phyloP scores from a whole-genome alignment of 2,888 invertebrate species.

The Drosophila mettleri region DNA sequence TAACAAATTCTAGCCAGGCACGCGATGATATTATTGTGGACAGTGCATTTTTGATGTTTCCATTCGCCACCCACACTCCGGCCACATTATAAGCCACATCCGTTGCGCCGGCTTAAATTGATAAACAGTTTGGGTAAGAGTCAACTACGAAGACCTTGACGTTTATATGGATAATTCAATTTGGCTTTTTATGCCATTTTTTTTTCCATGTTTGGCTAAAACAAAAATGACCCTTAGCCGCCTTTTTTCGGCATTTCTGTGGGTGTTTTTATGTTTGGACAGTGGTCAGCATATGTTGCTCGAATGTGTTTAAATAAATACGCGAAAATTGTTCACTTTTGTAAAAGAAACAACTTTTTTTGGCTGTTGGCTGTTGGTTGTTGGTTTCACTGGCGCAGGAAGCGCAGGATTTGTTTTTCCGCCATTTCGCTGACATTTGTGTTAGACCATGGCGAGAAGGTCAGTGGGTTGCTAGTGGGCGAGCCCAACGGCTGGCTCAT shows the following conservation, averaged over 20 bases:
- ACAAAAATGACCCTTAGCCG: conserved; percentile 69
- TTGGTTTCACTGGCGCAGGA: conserved; percentile 76
- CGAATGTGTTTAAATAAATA: conserved; percentile 79
- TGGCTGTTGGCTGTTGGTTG: conserved; percentile 13
- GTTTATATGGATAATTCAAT: conserved; percentile 78
- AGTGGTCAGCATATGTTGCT: conserved; percentile 70
- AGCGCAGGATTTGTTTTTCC: conserved; percentile 84
- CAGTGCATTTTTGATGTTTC: conserved; percentile 73
- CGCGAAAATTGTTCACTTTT: conserved; percentile 78
- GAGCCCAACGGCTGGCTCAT: background rate
- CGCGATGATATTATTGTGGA: conserved; percentile 60
- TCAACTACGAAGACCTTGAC: conserved; percentile 54
- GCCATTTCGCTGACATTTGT: conserved; percentile 73
- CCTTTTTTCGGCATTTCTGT: conserved; percentile 43
- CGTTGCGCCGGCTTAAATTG: conserved; percentile 78
- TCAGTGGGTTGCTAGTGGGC: conserved; percentile 63
- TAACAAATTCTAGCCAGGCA: conserved; percentile 72
- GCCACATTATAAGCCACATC: conserved; percentile 77
- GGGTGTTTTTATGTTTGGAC: conserved; percentile 20
- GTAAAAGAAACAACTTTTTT: conserved; percentile 45
- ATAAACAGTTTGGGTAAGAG: conserved; percentile 62
- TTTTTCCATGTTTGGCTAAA: conserved; percentile 36
- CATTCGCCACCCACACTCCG: conserved; percentile 37
- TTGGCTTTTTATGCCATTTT: conserved; percentile 63
- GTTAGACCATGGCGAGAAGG: conserved; percentile 68